Conservation (phyloP, 2,113 vertebrate genomes). For the Eolophus roseicapilla region DNA sequence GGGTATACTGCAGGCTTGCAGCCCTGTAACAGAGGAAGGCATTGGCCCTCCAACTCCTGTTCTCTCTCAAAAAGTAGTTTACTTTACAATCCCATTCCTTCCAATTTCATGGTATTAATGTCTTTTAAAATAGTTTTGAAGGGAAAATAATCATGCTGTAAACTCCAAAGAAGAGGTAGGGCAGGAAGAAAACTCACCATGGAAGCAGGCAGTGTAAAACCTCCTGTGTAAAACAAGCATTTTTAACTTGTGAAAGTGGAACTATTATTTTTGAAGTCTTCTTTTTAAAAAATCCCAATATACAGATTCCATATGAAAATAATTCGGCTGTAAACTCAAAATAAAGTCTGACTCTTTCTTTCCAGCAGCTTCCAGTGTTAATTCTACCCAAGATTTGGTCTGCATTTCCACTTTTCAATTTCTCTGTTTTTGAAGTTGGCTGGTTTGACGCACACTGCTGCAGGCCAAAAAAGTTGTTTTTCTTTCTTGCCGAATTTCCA, state of each 20-base stretch:
- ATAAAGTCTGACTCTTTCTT: conserved; percentile 48
- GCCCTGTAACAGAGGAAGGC: background rate
- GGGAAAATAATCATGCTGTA: background rate
- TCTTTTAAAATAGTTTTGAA: background rate
- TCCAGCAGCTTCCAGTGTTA: conserved; percentile 33
- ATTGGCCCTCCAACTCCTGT: background rate
- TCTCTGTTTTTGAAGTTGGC: conserved; percentile 48
- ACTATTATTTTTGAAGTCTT: background rate
- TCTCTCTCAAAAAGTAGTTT: background rate
- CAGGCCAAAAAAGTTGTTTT: background rate
- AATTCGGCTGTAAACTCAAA: conserved; percentile 36
- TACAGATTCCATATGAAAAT: conserved; percentile 16
- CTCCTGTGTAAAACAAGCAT: background rate
- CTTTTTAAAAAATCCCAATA: background rate
- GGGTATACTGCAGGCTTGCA: background rate
- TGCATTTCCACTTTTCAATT: conserved; percentile 46
- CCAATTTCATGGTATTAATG: background rate
- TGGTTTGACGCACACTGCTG: background rate
- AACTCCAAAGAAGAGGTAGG: background rate
- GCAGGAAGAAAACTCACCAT: background rate
- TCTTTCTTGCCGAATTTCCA: conserved; percentile 5
- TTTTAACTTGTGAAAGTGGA: background rate
- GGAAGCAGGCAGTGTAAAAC: background rate
- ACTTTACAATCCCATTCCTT: background rate
- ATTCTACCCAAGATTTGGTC: conserved; percentile 20